Base-by-base conservation (phyloP, 2,113 vertebrate species). In the Bubo scandiacus region DNA sequence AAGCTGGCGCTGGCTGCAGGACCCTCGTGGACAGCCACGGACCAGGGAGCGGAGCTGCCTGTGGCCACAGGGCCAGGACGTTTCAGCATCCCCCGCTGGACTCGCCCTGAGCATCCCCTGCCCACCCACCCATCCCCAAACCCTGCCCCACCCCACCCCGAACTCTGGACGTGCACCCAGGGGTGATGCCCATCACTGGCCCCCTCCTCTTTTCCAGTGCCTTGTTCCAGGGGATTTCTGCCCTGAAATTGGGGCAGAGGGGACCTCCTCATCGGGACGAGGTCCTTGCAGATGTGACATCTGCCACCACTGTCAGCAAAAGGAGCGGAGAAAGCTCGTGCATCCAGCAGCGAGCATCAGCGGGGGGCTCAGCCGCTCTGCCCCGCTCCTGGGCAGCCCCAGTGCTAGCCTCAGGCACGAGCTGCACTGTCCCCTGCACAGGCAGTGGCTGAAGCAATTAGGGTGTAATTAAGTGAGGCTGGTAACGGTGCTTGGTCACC, bases 331-430 rank as follows among this genome's bases (percentile, higher is more conserved):
- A 65, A 61, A 66, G 51, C 7, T 2, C 8, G 54, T 13, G 51
- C 5, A 5, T 3, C 13, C 0, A 0, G 29, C 2, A 11, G 22
- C 1, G 3, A 61, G 63, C 11, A 36, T 13, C 1, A 2, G 5
- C 5, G 18, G 9, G 36, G 65, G 9, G 17, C 34, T 74, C 36
- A 32, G 36, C 13, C 1, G 1, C n/a, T 38, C 9, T 38, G 5
- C 23, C 25, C 51, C 1, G 3, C 25, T 52, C 47, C 54, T 27
- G 54, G 47, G 36, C 27, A 73, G 45, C 18, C 25, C 43, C 32
- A 10, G 1, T 4, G 19, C 13, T 55, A 43, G 18, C 34, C 32
- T 43, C 43, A 43, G 26, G 25, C 70, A 59, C 0, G 1, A 72
- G 54, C 34, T 23, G 58, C 49, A 55, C 29, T 0, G 0, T 42